A percentile compares a stretch with the other conserved stretches of the same genome.
These are phyloP conservation scores for Sacculina carcini DNA, from an alignment of 2,888 invertebrate genomes.

Conservation along the genomic window DNA sequence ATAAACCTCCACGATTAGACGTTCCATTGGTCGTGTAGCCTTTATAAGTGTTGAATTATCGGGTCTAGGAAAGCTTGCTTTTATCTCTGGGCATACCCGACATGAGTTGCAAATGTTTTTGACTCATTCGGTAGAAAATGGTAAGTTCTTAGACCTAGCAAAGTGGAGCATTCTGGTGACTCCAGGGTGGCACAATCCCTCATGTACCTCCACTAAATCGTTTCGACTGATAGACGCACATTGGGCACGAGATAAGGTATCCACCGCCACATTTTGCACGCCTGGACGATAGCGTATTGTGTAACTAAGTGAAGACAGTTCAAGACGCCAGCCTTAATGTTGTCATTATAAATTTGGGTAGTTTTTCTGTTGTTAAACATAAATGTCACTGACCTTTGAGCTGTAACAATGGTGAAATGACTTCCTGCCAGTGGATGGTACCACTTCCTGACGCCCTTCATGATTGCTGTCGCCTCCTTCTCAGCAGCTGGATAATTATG, in stretches of 20 bases:
- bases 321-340: neutral
- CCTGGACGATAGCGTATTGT: constrained; percentile 11
- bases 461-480: constrained; percentile 3
- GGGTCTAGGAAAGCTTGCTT: constrained; percentile 8
- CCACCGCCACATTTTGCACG: constrained; percentile 6
- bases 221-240: too few species aligned
- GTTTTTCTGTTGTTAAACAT: too few species aligned
- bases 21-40: constrained; percentile 6
- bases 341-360: too few species aligned
- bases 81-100: constrained; percentile 6
- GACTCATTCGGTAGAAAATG: constrained; percentile 4
- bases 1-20: neutral
- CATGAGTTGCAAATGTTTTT: constrained; percentile 5
- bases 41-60: constrained; percentile 12
- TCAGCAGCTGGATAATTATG: too few species aligned
- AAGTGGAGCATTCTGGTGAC: too few species aligned
- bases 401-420: constrained; percentile 12
- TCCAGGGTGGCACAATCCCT: too few species aligned
- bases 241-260: constrained; percentile 7
- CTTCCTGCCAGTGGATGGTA: neutral
- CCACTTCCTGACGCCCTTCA: constrained; percentile 1
- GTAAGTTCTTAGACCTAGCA: too few species aligned
- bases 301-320: constrained; percentile 8
- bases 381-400: constrained; percentile 11
- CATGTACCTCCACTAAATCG: too few species aligned